Evolutionary conservation across 1,140 invertebrate genomes (phyloP), one percentile per base, ranked within the genome.

Genomic region (Drosophila sturtevanti): DNA sequence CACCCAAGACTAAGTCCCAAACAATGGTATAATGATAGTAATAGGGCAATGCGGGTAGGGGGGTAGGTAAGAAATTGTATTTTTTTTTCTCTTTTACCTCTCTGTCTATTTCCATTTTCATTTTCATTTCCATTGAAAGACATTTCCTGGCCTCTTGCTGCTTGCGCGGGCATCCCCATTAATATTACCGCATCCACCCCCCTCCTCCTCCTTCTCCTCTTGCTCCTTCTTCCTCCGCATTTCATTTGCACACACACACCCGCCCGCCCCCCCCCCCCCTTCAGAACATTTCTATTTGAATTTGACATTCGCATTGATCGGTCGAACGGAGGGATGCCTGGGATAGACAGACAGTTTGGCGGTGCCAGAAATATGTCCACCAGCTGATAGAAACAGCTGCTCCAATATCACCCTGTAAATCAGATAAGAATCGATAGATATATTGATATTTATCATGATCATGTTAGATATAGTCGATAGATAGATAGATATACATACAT

Each of bases 101-200:
- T 82, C 68, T 75, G 67, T 31, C 73, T 51, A 63, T 82, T 68
- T 75, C 71, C 74, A 84, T 81, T 85, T 87, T 78, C 81, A 70
- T 86, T 86, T 86, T 72, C 79, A 79, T 86, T 87, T 86, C 79
- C 82, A 82, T 81, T 73, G 82, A 86, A 86, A 86, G 82, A 86
- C 82, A 72, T 86, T 86, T 86, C 82, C 82, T 86, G 82, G 71
- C 52, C 48, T 44, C 41, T 69, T 35, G 41, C 34, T 52, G 24
- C 27, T 65, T 31, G 27, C 27, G 27, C 27, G 27, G 5, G 27
- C 27, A 6, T 31, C 27, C 44, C 65, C 55, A 56, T 61, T 55
- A 62, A 34, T 48, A 35, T 52, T 11, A 16, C 52, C 34, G 31
- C 38, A 2, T 31, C 14, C 35, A 16, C 11, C n/a, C n/a, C 44